These are phyloP conservation scores for Pristis pectinata DNA, from an alignment of 2,797 vertebrate genomes.

Conservation along the genomic window DNA sequence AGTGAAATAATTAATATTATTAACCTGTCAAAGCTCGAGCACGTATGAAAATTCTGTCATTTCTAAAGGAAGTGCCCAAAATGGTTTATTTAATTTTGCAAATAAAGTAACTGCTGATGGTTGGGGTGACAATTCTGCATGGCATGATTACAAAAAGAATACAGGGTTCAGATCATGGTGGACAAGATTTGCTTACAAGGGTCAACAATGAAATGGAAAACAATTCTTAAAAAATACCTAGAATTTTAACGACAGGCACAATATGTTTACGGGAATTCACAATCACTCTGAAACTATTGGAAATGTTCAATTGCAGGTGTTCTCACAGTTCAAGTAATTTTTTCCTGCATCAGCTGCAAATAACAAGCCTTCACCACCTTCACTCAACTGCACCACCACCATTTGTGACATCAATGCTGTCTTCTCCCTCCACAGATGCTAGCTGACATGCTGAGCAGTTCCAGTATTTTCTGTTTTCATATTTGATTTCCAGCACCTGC, in stretches of 20 bases:
- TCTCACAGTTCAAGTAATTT: too few relatives aligned
- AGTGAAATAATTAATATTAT: not conserved
- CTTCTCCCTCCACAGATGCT: too few relatives aligned
- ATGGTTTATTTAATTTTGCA: not conserved
- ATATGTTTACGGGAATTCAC: not conserved
- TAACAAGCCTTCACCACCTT: too few relatives aligned
- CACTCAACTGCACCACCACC: not conserved
- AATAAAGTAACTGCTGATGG: not conserved
- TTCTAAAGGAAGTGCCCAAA: not conserved
- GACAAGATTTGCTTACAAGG: not conserved
- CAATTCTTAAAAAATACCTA: not conserved
- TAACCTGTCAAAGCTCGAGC: not conserved
- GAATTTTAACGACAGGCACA: not conserved
- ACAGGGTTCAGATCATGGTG: not conserved
- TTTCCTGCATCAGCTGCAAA: too few relatives aligned
- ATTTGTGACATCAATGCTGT: too few relatives aligned
- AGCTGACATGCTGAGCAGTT: too few relatives aligned
- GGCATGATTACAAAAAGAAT: not conserved
- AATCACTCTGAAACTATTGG: too few relatives aligned
- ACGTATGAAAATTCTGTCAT: not conserved
- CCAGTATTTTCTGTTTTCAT: too few relatives aligned
- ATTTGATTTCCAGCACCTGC: not conserved
- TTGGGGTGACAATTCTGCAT: not conserved
- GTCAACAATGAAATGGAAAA: not conserved
- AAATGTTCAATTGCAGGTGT: too few relatives aligned